These are phyloP conservation scores for Carcina quercana DNA, from an alignment of 2,888 invertebrate species.

Conservation along the genomic window DNA sequence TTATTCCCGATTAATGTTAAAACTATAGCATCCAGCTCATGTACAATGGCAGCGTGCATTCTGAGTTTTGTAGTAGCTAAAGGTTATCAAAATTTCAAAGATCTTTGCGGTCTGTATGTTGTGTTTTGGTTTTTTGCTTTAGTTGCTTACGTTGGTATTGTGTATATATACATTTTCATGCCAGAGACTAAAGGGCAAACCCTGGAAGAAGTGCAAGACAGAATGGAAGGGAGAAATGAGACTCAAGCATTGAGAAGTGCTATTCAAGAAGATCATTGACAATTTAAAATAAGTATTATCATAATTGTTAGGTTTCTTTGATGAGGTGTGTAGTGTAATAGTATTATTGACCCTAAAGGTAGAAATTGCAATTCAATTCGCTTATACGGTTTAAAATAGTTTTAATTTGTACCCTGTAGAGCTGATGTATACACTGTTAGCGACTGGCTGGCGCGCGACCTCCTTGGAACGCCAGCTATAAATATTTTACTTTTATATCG, in stretches of 20 bases:
- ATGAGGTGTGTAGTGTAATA: no score
- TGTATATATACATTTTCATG: conserved; percentile 72
- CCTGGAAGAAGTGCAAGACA: conserved; percentile 74
- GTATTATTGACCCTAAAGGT: no score
- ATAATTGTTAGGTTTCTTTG: no score
- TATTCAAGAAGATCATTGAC: no score
- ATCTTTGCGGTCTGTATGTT: conserved; percentile 70
- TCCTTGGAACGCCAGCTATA: no score
- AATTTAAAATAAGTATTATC: no score
- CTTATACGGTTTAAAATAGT: no score
- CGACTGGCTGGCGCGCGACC: no score
- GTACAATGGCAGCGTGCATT: conserved; percentile 71
- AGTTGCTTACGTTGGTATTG: conserved; percentile 68
- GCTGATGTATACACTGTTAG: no score
- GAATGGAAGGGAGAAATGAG: conserved; percentile 41
- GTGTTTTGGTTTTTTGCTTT: conserved; percentile 75
- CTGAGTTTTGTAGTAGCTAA: conserved; percentile 75
- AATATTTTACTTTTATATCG: no score
- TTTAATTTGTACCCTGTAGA: no score
- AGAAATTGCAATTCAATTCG: no score
- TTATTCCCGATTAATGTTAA: conserved; percentile 78
- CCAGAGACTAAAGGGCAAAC: conserved; percentile 79
- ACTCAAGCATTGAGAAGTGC: conserved; percentile 3
- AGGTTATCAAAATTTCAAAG: conserved; percentile 73
- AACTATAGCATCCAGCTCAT: conserved; percentile 72